Base-by-base conservation (phyloP, 2,888 invertebrate genomes). In the Lacanobia oleracea region DNA sequence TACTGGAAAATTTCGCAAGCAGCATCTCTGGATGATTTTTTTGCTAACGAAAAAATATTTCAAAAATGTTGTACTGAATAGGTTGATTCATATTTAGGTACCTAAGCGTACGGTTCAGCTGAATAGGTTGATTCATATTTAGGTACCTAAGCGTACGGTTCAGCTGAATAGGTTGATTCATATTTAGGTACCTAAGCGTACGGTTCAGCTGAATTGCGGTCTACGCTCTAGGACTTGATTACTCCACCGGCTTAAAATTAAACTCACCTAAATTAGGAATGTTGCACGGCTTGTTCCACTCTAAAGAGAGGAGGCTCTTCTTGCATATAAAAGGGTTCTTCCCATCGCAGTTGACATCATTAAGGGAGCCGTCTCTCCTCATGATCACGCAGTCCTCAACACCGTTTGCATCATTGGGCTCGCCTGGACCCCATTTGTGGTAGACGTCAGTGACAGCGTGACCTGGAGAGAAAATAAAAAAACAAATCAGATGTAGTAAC, bases 241-340 rank as follows among this genome's bases (percentile, higher is more conserved):
- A 10, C n/a, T 21, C 50, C 21, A 51, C 50, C 10, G 50, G n/a
- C n/a, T n/a, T n/a, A n/a, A n/a, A n/a, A n/a, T n/a, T n/a, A n/a
- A n/a, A 21, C 64, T 73, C 69, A 94, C 95, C 90, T 67, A 68
- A 73, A 84, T 93, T 88, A 0, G 93, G 93, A 53, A 93, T 87
- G 63, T 92, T 87, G 75, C 95, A 95, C 0, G 80, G 61, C 0
- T 74, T 62, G 54, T 94, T 94, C 95, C 94, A 95, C 12, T 92
- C 86, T 12, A 95, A 67, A 0, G 88, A 81, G 1, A 76, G 68
- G 0, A 91, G 84, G 0, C 88, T 87, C 77, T 93, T 95, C 81
- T 93, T 94, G 86, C 95, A 95, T 8, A 94, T 89, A 71, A 93
- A 95, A 0, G 93, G 91, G 61, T 83, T 86, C n/a, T 82, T 88